phyloP scores from a whole-genome alignment of 2,888 invertebrate species.

The Drosophila incognita region DNA sequence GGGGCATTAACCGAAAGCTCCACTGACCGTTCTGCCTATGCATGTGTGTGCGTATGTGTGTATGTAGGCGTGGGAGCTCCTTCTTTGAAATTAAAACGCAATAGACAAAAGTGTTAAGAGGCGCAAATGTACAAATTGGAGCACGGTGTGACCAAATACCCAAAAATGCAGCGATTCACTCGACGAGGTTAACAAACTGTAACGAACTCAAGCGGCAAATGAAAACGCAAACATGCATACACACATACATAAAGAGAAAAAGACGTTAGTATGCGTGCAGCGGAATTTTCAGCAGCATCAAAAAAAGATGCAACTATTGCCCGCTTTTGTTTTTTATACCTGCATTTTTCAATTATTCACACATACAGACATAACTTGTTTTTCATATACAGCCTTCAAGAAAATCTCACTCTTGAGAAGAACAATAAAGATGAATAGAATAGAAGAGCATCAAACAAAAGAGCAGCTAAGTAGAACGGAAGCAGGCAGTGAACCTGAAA shows the following conservation, averaged over 20 bases:
- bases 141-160: conserved; percentile 43
- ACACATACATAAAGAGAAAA: not conserved
- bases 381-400: conserved; percentile 22
- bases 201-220: conserved; percentile 66
- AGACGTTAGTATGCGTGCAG: conserved; percentile 7
- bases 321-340: conserved; percentile 35
- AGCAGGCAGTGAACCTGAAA: conserved; percentile 77
- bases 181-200: conserved; percentile 71
- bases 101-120: conserved; percentile 61
- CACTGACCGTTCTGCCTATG: conserved; percentile 34
- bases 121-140: conserved; percentile 27
- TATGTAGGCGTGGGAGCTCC: conserved; percentile 16
- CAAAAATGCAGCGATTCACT: conserved; percentile 34
- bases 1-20: conserved; percentile 46
- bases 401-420: conserved; percentile 49
- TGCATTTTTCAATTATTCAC: conserved; percentile 3
- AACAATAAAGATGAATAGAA: conserved; percentile 24
- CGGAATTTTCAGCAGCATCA: conserved; percentile 44
- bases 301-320: conserved; percentile 27
- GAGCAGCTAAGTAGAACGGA: conserved; percentile 71
- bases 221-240: conserved; percentile 36
- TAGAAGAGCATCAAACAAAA: conserved; percentile 62
- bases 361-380: conserved; percentile 10
- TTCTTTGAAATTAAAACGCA: conserved; percentile 48
- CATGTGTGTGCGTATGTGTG: conserved; percentile 12